phyloP scores from a whole-genome alignment of 2,888 invertebrate genomes.

The Meloe dianella region DNA sequence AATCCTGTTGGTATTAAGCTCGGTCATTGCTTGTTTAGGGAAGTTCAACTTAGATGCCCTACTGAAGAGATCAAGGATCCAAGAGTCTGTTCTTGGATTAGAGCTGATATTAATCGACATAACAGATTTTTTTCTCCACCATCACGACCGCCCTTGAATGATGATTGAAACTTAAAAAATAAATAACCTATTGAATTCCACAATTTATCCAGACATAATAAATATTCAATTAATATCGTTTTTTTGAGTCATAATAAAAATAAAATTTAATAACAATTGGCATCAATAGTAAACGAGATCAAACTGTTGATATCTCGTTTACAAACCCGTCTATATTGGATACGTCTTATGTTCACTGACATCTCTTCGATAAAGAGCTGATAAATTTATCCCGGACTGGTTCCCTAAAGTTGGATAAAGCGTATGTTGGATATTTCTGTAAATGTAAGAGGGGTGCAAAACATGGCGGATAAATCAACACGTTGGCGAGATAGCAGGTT shows the following conservation, averaged over 20 bases:
- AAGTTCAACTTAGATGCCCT: conserved; percentile 57
- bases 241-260: neutral
- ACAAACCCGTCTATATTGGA: neutral
- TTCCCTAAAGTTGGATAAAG: neutral
- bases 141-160: neutral
- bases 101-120: neutral
- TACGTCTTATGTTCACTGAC: neutral
- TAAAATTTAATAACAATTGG: neutral
- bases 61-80: conserved; percentile 55
- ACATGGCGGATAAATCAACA: conserved; percentile 33
- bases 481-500: conserved; percentile 25
- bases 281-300: neutral
- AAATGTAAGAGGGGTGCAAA: conserved; percentile 31
- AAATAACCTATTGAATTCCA: no score
- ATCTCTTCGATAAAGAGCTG: conserved; percentile 30
- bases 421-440: conserved; percentile 29
- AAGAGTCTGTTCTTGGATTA: conserved; percentile 46
- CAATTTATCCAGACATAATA: no score
- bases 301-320: neutral
- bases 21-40: conserved; percentile 55
- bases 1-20: conserved; percentile 52
- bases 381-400: conserved; percentile 27
- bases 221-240: no score
- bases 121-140: neutral
- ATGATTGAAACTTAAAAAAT: no score